These are phyloP conservation scores for Platycheirus albimanus DNA, from an alignment of 2,888 invertebrate species.

Conservation along the genomic window DNA sequence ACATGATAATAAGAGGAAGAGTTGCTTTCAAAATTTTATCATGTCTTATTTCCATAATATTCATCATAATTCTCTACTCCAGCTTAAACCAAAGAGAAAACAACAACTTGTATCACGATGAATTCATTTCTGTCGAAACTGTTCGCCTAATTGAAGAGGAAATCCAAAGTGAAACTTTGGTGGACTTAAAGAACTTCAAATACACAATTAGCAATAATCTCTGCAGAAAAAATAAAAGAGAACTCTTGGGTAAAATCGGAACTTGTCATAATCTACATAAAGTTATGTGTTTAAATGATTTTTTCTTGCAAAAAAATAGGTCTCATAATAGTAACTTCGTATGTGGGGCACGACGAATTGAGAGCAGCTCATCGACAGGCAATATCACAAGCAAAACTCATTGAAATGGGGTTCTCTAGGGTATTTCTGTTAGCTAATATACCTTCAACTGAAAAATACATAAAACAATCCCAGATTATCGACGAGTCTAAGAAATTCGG, in stretches of 20 bases:
- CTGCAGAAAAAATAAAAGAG: slow-evolving; percentile 77
- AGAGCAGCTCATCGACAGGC: slow-evolving; percentile 88
- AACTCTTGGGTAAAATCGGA: slow-evolving; percentile 78
- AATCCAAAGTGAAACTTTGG: slow-evolving; percentile 65
- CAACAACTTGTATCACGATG: slow-evolving; percentile 76
- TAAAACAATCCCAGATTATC: slow-evolving; percentile 84
- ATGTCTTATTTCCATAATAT: slow-evolving; percentile 76
- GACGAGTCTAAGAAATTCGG: slow-evolving; percentile 86
- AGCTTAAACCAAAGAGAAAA: slow-evolving; percentile 77
- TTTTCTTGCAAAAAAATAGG: slow-evolving; percentile 78
- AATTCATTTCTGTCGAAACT: slow-evolving; percentile 76
- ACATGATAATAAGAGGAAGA: slow-evolving; percentile 80
- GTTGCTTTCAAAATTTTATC: slow-evolving; percentile 77
- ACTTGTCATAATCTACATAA: no score
- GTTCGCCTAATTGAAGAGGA: slow-evolving; percentile 54
- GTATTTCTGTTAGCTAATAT: slow-evolving; percentile 88
- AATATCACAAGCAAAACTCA: slow-evolving; percentile 85
- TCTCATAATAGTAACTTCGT: slow-evolving; percentile 88
- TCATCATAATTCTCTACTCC: slow-evolving; percentile 78
- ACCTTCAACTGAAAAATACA: slow-evolving; percentile 84
- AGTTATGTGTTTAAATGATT: no score
- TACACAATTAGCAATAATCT: slow-evolving; percentile 78
- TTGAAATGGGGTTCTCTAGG: slow-evolving; percentile 85
- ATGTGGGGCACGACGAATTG: slow-evolving; percentile 88
- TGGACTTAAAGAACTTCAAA: slow-evolving; percentile 79